Conservation (phyloP, 2,797 vertebrate genomes). For the Poeciliopsis turneri region DNA sequence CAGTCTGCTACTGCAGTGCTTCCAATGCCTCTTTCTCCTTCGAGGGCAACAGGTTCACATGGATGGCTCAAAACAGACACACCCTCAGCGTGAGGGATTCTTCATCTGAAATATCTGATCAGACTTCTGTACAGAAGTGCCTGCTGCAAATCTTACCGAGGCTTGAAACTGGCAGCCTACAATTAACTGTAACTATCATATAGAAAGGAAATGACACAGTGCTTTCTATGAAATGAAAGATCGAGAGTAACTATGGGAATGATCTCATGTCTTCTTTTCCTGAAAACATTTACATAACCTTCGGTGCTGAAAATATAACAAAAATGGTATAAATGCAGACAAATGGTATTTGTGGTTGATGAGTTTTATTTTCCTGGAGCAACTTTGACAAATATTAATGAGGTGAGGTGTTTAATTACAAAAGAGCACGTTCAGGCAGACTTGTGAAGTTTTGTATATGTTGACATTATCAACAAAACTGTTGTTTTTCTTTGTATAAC, state of each 20-base stretch:
- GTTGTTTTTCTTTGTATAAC: neutral
- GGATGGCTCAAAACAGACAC: constrained; percentile 57
- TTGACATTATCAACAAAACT: constrained; percentile 21
- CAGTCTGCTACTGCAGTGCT: constrained; percentile 46
- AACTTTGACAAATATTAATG: constrained; percentile 12
- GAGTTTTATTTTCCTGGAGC: constrained; percentile 11
- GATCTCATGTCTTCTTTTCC: constrained; percentile 25
- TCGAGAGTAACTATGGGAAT: constrained; percentile 47
- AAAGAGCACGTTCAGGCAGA: neutral
- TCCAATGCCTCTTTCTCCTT: constrained; percentile 35
- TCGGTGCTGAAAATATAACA: neutral
- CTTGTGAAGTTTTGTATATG: neutral
- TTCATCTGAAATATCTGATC: constrained; percentile 37
- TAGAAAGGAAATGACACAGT: constrained; percentile 37
- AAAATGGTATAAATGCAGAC: constrained; percentile 32
- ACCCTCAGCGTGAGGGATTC: constrained; percentile 25
- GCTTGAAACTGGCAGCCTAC: constrained; percentile 52
- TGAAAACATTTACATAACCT: neutral
- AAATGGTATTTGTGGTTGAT: constrained; percentile 5
- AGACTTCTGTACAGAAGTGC: constrained; percentile 50
- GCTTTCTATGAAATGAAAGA: constrained; percentile 25
- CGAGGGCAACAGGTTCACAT: constrained; percentile 66
- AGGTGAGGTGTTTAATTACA: constrained; percentile 27
- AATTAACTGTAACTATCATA: constrained; percentile 65
- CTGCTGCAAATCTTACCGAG: constrained; percentile 69